phyloP scores from a whole-genome alignment of 2,797 vertebrate species.

The Platalea minor region DNA sequence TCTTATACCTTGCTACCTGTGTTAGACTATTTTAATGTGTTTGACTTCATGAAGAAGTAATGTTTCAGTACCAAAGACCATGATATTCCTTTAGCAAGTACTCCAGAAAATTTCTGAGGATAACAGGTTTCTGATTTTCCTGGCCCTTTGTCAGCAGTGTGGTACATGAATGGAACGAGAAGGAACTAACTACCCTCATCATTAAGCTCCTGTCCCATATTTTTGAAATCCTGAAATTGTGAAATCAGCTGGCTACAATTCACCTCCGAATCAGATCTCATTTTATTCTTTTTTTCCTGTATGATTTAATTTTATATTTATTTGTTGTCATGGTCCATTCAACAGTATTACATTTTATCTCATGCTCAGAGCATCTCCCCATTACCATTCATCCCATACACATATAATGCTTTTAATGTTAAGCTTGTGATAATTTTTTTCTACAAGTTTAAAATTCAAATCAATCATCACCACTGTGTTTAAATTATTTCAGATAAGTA shows the following conservation, averaged over 20 bases:
- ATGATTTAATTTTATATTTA: neutral
- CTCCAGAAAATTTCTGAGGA: neutral
- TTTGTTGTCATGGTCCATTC: neutral
- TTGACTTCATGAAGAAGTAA: neutral
- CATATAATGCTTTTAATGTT: neutral
- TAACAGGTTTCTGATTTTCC: neutral
- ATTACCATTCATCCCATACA: neutral
- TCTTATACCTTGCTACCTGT: neutral
- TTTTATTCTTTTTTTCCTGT: neutral
- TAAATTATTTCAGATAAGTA: neutral
- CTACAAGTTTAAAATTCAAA: neutral
- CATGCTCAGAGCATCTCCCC: neutral
- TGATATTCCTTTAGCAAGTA: neutral
- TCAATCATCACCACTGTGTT: neutral
- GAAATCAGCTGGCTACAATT: neutral
- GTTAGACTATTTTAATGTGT: neutral
- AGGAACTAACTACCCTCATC: neutral
- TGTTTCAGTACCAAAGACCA: neutral
- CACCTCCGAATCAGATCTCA: neutral
- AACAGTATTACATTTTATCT: neutral
- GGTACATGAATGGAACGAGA: neutral
- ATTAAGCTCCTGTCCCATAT: neutral
- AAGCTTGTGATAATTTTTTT: neutral
- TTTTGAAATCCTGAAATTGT: neutral
- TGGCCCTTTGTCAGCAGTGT: neutral